Evolutionary conservation across 2,888 invertebrate species (phyloP), one percentile per base, ranked within the genome.

Genomic region (Athetis lepigone): DNA sequence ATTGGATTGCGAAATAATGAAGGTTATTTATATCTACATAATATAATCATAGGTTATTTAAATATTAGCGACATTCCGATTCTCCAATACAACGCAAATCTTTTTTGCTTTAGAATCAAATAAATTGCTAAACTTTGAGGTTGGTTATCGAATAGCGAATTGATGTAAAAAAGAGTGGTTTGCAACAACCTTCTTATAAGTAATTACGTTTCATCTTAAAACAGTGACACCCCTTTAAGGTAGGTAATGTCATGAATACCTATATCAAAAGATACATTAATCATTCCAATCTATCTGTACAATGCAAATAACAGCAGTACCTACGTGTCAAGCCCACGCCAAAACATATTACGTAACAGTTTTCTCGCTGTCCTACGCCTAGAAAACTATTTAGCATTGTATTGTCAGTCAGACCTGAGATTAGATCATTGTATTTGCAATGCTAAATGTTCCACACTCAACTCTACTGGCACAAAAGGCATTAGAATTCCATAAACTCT

Each of bases 401-500:
- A 72, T 78, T 70, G 62, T 66, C 70, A 67, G 75, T 66, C 67
- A 75, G 70, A 62, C 54, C 60, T 52, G 60, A 68, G 81, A 85
- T 88, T 85, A 87, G 81, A 85, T 80, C 77, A 70, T 54, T 66
- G 75, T 85, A 85, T 87, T 88, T 88, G 82, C 83, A 84, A 85
- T 85, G 83, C 80, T 79, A 84, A 85, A 82, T 82, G 82, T 80
- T 81, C 62, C 25, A 54, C 75, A 69, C 51, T 58, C 75, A 83
- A 78, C 83, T 83, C 80, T 76, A 73, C 67, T 57, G 57, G 54
- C 66, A 77, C 68, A 80, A 78, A 74, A 79, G 77, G 73, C 82
- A 89, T 91, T 91, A 87, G 85, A 88, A 92, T 91, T 92, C 90
- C 87, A 85, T 87, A 86, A 85, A 85, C 77, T 81, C 81, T 63